These are phyloP conservation scores for Punctoribates punctum DNA, from an alignment of 2,888 invertebrate species.

Conservation along the genomic window DNA sequence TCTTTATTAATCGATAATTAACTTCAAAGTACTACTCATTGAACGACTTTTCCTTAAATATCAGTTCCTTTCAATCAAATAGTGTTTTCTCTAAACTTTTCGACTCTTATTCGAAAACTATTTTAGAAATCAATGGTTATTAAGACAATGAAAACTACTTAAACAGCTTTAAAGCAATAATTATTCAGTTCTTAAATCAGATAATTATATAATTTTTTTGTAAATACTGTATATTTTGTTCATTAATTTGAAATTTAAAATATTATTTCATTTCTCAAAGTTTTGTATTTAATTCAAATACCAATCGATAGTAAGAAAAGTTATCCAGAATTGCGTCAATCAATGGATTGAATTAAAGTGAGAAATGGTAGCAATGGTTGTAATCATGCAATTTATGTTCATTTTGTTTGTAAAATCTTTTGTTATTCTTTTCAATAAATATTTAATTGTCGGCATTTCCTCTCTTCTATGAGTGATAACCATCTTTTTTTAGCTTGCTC, in stretches of 20 bases:
- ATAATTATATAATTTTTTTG: not conserved
- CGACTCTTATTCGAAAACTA: no score
- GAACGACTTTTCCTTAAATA: not conserved
- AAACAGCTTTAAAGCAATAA: not conserved
- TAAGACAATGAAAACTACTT: not conserved
- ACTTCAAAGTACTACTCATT: slow-evolving; percentile 1
- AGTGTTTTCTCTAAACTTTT: not conserved
- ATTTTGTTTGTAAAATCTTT: not conserved
- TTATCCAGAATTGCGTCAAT: no score
- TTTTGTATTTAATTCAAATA: no score
- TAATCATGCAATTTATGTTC: not conserved
- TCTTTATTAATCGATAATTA: not conserved
- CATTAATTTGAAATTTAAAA: not conserved
- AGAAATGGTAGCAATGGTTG: no score
- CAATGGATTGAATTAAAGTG: no score
- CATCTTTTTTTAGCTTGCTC: no score
- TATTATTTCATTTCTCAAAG: not conserved
- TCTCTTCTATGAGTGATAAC: no score
- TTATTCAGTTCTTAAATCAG: not conserved
- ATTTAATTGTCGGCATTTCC: no score
- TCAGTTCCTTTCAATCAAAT: not conserved
- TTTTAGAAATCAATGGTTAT: no score
- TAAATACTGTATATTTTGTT: not conserved
- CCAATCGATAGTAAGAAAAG: no score
- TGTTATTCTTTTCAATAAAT: not conserved